Percentiles rank a stretch among this genome's conserved stretches.
phyloP scores from a whole-genome alignment of 2,888 invertebrate species.

The Cosmia pyralina region DNA sequence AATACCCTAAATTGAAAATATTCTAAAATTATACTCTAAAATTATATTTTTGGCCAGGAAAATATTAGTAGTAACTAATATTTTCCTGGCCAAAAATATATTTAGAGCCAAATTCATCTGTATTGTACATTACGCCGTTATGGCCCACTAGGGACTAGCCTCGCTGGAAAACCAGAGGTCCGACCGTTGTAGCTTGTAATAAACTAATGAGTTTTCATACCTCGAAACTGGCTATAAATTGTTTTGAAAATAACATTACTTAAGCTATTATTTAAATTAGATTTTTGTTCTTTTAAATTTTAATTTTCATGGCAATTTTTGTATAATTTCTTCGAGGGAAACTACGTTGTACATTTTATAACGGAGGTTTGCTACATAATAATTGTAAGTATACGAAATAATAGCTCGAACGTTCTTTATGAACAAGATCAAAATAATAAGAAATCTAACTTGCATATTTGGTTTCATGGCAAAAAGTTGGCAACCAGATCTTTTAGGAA shows the following conservation, averaged over 20 bases:
- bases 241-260: conserved; percentile 48
- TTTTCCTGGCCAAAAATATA: conserved; percentile 42
- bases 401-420: too few species aligned
- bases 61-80: too few species aligned
- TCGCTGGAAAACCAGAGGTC: conserved; percentile 54
- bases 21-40: too few species aligned
- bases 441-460: neutral
- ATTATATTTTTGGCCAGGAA: too few species aligned
- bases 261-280: conserved; percentile 40
- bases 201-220: conserved; percentile 63
- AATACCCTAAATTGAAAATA: neutral
- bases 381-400: neutral
- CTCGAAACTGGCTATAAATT: conserved; percentile 51
- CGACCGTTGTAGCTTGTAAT: conserved; percentile 52
- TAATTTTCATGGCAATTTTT: conserved; percentile 20
- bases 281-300: conserved; percentile 12
- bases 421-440: neutral
- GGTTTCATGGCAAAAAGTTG: neutral
- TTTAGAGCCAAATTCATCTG: conserved; percentile 49
- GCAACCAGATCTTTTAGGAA: neutral
- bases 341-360: too few species aligned
- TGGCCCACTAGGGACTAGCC: conserved; percentile 45
- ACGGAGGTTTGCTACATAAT: neutral
- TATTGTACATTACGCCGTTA: conserved; percentile 54
- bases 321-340: neutral